These are phyloP conservation scores for Peromyscus melanophrys DNA, from an alignment of 2,797 vertebrate genomes.

Conservation along the genomic window DNA sequence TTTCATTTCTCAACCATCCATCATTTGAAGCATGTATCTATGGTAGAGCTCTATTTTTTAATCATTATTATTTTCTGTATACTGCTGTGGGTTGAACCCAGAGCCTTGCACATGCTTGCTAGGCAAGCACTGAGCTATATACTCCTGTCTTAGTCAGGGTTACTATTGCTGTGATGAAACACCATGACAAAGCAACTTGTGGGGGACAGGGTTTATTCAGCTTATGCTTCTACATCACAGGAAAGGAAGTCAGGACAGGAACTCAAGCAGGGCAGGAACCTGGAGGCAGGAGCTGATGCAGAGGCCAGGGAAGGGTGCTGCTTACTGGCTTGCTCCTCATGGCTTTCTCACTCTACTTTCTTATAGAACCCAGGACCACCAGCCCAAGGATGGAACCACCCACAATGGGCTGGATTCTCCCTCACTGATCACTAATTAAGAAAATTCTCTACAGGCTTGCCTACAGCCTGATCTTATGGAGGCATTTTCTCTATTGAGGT, in stretches of 20 bases:
- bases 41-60: background rate
- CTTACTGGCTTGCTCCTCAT: background rate
- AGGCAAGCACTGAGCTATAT: background rate
- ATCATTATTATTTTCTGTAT: background rate
- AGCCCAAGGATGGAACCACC: background rate
- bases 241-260: background rate
- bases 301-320: background rate
- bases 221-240: background rate
- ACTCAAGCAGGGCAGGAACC: background rate
- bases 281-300: background rate
- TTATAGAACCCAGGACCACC: background rate
- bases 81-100: background rate
- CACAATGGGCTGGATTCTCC: too few relatives aligned
- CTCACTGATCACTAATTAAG: background rate
- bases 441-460: background rate
- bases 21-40: background rate
- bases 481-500: background rate
- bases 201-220: too few relatives aligned
- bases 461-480: background rate
- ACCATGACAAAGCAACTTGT: background rate
- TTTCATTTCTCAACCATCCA: constrained; percentile 27
- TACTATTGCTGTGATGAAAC: background rate
- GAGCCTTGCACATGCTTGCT: background rate
- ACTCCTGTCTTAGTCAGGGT: background rate
- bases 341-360: background rate